These are phyloP conservation scores for Murina feae DNA, from an alignment of 2,113 vertebrate species.

Conservation along the genomic window DNA sequence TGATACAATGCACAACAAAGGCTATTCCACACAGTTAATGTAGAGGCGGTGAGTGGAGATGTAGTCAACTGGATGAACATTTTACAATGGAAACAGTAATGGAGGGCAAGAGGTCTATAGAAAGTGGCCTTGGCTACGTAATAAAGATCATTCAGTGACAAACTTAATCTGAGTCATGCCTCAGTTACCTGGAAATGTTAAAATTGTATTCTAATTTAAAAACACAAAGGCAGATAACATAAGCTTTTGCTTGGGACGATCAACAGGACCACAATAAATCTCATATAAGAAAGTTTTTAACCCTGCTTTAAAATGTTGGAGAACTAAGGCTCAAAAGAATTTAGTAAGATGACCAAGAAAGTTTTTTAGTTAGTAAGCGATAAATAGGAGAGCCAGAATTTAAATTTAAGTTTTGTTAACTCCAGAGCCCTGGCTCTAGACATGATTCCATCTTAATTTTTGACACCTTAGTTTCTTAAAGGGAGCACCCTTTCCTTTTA, in stretches of 20 bases:
- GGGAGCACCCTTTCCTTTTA: not conserved
- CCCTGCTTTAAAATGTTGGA: not conserved
- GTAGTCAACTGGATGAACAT: conserved; percentile 67
- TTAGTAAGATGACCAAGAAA: not conserved
- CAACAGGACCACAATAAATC: not conserved
- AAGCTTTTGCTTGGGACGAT: not conserved
- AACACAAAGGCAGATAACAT: not conserved
- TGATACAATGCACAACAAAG: conserved; percentile 73
- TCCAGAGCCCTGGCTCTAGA: not conserved
- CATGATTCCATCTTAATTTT: not conserved
- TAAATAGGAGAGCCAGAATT: not conserved
- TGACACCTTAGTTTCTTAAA: not conserved
- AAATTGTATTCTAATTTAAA: not conserved
- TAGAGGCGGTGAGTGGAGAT: conserved; percentile 41
- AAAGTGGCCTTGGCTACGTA: conserved; percentile 10
- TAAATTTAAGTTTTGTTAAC: conserved; percentile 1
- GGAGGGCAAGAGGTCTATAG: conserved; percentile 3
- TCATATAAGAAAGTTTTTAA: not conserved
- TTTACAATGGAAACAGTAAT: conserved; percentile 27
- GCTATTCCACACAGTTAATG: conserved; percentile 75
- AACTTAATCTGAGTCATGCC: conserved; percentile 28
- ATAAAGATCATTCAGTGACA: conserved; percentile 42
- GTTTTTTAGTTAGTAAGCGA: not conserved
- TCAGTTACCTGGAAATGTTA: not conserved
- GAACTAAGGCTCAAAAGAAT: not conserved